Base-by-base conservation (phyloP, 2,888 invertebrate species). In the Lissocephala sabroskyi region DNA sequence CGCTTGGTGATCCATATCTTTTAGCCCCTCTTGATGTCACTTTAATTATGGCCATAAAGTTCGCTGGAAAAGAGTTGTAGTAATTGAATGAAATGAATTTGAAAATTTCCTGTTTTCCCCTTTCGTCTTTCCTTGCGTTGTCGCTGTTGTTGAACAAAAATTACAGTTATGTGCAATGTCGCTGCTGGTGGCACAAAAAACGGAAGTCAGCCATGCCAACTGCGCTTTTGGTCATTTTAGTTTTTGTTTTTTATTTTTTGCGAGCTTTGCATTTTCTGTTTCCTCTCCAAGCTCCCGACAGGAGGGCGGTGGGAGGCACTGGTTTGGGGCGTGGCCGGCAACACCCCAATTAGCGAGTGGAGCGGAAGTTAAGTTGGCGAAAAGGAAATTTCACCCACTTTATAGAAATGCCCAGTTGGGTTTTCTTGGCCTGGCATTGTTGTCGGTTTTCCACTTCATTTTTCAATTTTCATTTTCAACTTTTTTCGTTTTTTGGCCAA, bases 171-270 rank as follows among this genome's bases (percentile, higher is more conserved):
- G 57, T 52, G 44, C 14, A 13, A 9, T 16, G 23, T 48, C 44
- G 36, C 29, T n/a, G n/a, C n/a, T n/a, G n/a, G n/a, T n/a, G n/a
- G n/a, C n/a, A n/a, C n/a, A n/a, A n/a, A 30, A 14, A 73, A 49
- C 75, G 78, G 71, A 73, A 73, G 66, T 16, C 10, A 57, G 57
- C 57, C 65, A 50, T 58, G 62, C 58, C 66, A 59, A 23, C 30
- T 28, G 29, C 17, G 11, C 74, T 65, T 60, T 70, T 60, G 42
- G 56, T 52, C 45, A 44, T 59, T 41, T 55, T 43, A n/a, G n/a
- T 45, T 43, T 33, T 30, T 37, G 30, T 37, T 40, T 53, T 46
- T 56, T 29, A 19, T 30, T 35, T 45, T 13, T 26, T 40, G 29
- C 42, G 11, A 23, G 19, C 11, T 39, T 39, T 39, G 9, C 39